phyloP scores from a whole-genome alignment of 2,113 vertebrate species.

The Capreolus pygargus region DNA sequence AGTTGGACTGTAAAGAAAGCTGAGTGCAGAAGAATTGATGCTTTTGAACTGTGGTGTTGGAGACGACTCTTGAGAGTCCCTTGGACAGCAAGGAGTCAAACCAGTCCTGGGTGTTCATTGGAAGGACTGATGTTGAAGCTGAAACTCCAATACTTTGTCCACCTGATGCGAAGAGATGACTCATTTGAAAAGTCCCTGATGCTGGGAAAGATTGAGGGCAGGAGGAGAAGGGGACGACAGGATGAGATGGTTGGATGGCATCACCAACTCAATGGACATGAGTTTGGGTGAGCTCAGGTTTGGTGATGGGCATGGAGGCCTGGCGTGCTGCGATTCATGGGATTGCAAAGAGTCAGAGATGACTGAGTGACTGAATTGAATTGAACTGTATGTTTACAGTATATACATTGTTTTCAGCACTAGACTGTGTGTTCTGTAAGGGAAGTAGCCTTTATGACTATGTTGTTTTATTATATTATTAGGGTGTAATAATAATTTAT shows the following conservation, averaged over 20 bases:
- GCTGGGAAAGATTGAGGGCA: neutral
- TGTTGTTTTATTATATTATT: neutral
- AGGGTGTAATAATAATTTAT: neutral
- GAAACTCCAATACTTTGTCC: neutral
- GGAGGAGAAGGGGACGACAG: neutral
- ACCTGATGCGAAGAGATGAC: neutral
- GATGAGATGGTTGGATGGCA: neutral
- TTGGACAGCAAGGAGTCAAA: neutral
- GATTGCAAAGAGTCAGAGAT: fast-evolving
- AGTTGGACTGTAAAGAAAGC: neutral
- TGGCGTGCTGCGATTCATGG: neutral
- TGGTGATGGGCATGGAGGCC: neutral
- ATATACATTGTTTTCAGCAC: neutral
- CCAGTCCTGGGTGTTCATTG: neutral
- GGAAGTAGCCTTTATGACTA: neutral
- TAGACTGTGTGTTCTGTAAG: neutral
- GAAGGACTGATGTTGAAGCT: neutral
- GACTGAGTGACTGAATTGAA: neutral
- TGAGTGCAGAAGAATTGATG: neutral
- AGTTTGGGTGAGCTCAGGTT: neutral
- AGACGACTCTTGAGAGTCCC: neutral
- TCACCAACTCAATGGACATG: neutral
- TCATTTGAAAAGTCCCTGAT: neutral
- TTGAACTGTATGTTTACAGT: neutral
- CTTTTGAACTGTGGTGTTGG: neutral